phyloP scores from a whole-genome alignment of 2,888 invertebrate genomes.

The Anthoptus insignis region DNA sequence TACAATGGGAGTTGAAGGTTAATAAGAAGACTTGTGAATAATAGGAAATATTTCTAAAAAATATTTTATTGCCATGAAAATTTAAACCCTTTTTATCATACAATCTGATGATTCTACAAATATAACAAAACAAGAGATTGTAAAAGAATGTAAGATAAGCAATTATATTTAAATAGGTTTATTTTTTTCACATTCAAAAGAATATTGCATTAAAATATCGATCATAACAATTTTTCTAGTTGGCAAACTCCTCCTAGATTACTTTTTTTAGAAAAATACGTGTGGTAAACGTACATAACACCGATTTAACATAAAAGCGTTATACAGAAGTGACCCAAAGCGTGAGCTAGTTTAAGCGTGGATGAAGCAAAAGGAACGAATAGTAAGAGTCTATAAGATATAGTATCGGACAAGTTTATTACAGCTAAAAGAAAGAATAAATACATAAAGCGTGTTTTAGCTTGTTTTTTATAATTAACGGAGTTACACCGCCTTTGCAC shows the following conservation, averaged over 20 bases:
- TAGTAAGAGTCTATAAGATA: slow-evolving; percentile 48
- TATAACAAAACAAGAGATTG: too few relatives aligned
- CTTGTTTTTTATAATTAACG: not conserved
- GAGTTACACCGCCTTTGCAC: not conserved
- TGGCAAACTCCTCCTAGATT: slow-evolving; percentile 36
- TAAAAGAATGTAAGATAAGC: too few relatives aligned
- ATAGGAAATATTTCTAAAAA: too few relatives aligned
- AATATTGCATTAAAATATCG: too few relatives aligned
- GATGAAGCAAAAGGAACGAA: slow-evolving; percentile 71
- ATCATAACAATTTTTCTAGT: slow-evolving; percentile 45
- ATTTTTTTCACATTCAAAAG: too few relatives aligned
- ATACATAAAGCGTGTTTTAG: not conserved
- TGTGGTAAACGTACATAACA: slow-evolving; percentile 1
- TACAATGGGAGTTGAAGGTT: too few relatives aligned
- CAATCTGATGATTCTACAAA: too few relatives aligned
- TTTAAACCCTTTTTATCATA: too few relatives aligned
- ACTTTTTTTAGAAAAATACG: not conserved
- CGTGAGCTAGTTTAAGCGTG: slow-evolving; percentile 63
- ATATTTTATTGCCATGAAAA: too few relatives aligned
- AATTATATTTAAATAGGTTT: too few relatives aligned
- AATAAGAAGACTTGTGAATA: too few relatives aligned
- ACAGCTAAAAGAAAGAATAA: not conserved
- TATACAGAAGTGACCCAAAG: slow-evolving; percentile 61
- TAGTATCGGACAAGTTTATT: not conserved
- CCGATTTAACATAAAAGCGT: slow-evolving; percentile 54